Percentiles rank a stretch among this genome's conserved stretches.
Conservation (phyloP, 2,888 invertebrate genomes). For the Colletes collaris region DNA sequence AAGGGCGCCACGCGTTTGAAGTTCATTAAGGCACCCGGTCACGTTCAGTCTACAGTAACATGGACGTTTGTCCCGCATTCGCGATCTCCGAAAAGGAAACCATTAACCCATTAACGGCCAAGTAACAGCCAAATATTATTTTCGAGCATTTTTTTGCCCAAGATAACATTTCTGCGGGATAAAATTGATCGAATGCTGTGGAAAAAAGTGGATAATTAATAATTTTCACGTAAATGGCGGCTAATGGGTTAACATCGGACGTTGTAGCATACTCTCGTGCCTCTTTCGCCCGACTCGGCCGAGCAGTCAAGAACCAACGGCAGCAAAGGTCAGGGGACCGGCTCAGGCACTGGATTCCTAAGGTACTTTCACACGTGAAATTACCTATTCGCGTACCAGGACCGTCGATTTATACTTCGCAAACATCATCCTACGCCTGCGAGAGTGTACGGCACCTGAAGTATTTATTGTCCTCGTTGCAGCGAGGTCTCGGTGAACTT, state of each 20-base stretch:
- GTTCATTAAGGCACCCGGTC: no score
- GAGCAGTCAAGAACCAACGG: conserved; percentile 54
- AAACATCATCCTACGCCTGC: conserved; percentile 54
- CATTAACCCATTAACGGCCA: conserved; percentile 2
- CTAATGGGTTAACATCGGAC: conserved; percentile 3
- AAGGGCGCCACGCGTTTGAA: no score
- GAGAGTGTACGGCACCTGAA: not conserved
- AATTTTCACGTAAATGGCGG: no score
- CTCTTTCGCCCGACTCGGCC: conserved; percentile 35
- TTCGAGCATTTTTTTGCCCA: no score
- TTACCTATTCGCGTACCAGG: conserved; percentile 71
- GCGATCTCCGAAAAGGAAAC: conserved; percentile 5
- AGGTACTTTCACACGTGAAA: conserved; percentile 82
- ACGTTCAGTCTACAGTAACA: not conserved
- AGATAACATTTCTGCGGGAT: no score
- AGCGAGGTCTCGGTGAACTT: not conserved
- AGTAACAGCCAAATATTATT: no score
- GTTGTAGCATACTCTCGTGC: conserved; percentile 37
- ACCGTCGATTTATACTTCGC: conserved; percentile 65
- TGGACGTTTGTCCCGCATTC: not conserved
- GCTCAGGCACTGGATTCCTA: conserved; percentile 77
- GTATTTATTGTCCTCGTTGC: conserved; percentile 11
- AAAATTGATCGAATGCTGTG: no score
- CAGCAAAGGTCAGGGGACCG: conserved; percentile 78
- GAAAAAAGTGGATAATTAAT: no score